A percentile compares a stretch with the other conserved stretches of the same genome.
phyloP scores from a whole-genome alignment of 2,113 vertebrate species.

The Megaleporinus macrocephalus region DNA sequence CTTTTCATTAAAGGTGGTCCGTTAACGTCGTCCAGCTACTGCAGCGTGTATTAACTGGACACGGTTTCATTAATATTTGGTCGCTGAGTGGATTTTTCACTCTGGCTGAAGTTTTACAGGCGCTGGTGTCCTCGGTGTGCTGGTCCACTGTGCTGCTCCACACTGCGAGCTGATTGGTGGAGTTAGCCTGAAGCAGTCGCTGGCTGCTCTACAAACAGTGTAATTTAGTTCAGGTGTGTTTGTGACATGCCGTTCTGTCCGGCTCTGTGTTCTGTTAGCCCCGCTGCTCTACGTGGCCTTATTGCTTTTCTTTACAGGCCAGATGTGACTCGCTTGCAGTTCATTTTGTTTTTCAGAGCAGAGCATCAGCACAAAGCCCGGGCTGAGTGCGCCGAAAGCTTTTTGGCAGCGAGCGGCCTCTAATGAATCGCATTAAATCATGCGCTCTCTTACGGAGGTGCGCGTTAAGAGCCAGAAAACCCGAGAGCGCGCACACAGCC shows the following conservation, averaged over 20 bases:
- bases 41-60: conserved; percentile 9
- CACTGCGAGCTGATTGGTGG: background rate
- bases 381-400: conserved; percentile 22
- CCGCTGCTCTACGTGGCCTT: background rate
- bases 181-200: too few relatives aligned
- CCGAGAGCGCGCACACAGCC: conserved; percentile 17
- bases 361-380: conserved; percentile 35
- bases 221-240: background rate
- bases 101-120: background rate
- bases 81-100: conserved; percentile 16
- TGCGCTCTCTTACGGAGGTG: conserved; percentile 32
- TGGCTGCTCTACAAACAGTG: background rate
- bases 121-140: background rate
- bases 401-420: conserved; percentile 24
- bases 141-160: background rate
- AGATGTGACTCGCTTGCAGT: conserved; percentile 50
- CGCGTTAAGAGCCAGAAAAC: conserved; percentile 32
- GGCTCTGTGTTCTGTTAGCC: conserved; percentile 20
- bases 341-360: conserved; percentile 44
- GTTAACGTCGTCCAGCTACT: background rate
- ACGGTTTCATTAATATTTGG: conserved; percentile 2
- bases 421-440: conserved; percentile 50
- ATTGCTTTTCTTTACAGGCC: conserved; percentile 41
- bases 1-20: conserved; percentile 23
- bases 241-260: background rate